Conservation (phyloP, 2,888 invertebrate species). For the Conistra vaccinii region DNA sequence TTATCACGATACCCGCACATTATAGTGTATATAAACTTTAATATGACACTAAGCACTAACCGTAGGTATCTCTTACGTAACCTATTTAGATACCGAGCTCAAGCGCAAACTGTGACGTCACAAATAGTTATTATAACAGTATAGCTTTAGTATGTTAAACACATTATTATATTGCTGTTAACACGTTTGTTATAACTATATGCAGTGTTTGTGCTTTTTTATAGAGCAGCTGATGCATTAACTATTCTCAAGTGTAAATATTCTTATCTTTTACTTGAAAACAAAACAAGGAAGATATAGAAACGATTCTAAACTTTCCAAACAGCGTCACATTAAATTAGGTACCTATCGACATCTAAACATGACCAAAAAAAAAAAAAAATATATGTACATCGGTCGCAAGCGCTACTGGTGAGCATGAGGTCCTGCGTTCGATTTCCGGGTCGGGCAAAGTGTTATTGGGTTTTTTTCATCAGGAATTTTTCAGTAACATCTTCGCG, state of each 20-base stretch:
- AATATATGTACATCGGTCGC: too few species aligned
- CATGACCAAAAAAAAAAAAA: too few species aligned
- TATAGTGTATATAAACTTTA: conserved; percentile 40
- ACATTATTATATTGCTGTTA: conserved; percentile 11
- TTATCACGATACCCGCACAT: background rate
- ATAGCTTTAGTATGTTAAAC: conserved; percentile 8
- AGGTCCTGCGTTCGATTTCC: too few species aligned
- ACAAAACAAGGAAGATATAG: background rate
- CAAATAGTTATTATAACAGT: conserved; percentile 42
- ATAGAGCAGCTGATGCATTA: background rate
- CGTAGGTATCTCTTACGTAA: conserved; percentile 30
- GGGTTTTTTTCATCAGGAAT: too few species aligned
- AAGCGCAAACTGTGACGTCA: conserved; percentile 26
- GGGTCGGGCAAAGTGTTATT: too few species aligned
- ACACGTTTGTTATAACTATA: background rate
- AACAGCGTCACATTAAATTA: too few species aligned
- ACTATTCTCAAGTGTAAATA: background rate
- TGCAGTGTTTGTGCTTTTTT: background rate
- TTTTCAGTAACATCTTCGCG: too few species aligned
- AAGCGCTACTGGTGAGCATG: too few species aligned
- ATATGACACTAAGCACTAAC: conserved; percentile 35
- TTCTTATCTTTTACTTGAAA: background rate
- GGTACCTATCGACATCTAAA: too few species aligned
- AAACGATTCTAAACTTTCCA: background rate
- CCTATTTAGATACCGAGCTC: conserved; percentile 36